phyloP scores from a whole-genome alignment of 92 coral and sea anemone species.

The Palythoa heliodiscus region DNA sequence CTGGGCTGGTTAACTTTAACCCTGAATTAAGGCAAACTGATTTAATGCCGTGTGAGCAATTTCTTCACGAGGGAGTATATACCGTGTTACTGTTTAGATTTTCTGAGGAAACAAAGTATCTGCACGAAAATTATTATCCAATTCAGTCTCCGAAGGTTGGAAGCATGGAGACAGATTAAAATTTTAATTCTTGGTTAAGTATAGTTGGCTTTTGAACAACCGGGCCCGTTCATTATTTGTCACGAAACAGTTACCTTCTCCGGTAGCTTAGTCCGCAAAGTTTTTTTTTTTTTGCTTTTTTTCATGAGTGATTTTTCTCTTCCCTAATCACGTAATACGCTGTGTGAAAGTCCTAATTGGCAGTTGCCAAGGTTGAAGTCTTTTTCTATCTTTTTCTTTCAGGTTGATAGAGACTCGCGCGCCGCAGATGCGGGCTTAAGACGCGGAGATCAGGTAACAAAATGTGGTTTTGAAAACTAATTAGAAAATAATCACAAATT shows the following conservation, averaged over 20 bases:
- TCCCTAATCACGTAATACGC: not conserved
- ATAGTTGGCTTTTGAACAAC: no score
- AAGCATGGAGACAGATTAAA: not conserved
- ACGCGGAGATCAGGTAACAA: constrained; percentile 85
- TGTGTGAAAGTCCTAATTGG: not conserved
- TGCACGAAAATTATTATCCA: no score
- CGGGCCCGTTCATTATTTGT: not conserved
- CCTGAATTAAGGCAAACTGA: no score
- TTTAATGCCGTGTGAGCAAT: no score
- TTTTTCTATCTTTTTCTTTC: not conserved
- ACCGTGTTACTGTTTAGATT: not conserved
- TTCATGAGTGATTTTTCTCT: not conserved
- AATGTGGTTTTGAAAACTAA: not conserved
- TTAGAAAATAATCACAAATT: no score
- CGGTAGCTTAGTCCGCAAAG: no score
- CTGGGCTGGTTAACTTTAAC: no score
- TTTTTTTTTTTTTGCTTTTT: not conserved
- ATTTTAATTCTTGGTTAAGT: no score
- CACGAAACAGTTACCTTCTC: not conserved
- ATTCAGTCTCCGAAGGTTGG: not conserved
- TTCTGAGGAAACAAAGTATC: no score
- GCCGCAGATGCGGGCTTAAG: constrained; percentile 73
- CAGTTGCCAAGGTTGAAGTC: not conserved
- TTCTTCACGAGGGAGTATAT: no score
- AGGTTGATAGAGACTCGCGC: constrained; percentile 80